Evolutionary conservation across 2,797 vertebrate species (phyloP).

Genomic region (Taenioides sp.): DNA sequence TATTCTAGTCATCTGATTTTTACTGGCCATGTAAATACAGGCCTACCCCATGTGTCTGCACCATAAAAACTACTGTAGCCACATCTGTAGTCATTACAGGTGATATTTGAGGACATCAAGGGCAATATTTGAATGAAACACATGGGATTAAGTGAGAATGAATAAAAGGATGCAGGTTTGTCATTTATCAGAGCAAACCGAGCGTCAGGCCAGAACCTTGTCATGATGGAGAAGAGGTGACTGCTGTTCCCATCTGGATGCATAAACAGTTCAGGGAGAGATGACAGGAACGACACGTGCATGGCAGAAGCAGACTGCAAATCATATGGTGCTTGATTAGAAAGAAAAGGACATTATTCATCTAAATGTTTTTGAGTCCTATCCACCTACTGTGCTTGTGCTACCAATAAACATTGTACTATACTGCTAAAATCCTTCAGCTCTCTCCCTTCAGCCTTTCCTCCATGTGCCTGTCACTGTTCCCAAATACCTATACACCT

Average conservation of each 20-base stretch:
- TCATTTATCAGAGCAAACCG: conserved; percentile 37
- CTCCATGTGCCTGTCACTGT: too few species aligned
- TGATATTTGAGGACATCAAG: conserved; percentile 44
- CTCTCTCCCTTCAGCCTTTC: too few species aligned
- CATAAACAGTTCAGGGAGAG: conserved; percentile 49
- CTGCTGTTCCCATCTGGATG: conserved; percentile 50
- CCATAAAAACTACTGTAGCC: conserved; percentile 12
- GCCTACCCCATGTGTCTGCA: conserved; percentile 11
- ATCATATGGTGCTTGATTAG: conserved; percentile 26
- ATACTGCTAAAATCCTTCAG: too few species aligned
- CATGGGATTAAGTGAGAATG: conserved; percentile 13
- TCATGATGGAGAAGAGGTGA: conserved; percentile 57
- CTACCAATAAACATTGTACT: background rate
- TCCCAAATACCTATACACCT: too few species aligned
- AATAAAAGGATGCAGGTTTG: background rate
- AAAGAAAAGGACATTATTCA: conserved; percentile 4
- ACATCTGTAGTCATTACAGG: conserved; percentile 33
- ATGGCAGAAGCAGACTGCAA: conserved; percentile 18
- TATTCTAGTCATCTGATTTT: too few species aligned
- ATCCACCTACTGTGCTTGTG: background rate
- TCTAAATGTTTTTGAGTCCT: background rate
- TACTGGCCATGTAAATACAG: too few species aligned
- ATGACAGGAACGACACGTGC: conserved; percentile 44
- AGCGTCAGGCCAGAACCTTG: conserved; percentile 44
- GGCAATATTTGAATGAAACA: conserved; percentile 35